phyloP scores from a whole-genome alignment of 2,797 vertebrate genomes.

The Huso huso region DNA sequence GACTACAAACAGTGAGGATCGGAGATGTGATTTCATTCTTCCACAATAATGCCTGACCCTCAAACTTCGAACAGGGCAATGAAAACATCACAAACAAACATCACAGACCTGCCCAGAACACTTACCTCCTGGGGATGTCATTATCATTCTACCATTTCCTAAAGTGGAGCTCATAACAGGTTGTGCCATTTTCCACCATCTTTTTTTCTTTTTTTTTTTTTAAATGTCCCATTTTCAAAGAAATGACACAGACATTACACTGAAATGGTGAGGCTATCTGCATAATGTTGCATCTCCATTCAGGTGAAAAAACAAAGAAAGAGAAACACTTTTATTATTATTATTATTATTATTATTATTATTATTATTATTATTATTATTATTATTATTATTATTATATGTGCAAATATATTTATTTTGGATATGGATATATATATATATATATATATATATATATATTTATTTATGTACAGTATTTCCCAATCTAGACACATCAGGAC shows the following conservation, averaged over 20 bases:
- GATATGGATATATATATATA: no score
- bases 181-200: constrained; percentile 46
- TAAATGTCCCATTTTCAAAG: constrained; percentile 50
- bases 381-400: no score
- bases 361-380: no score
- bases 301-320: not conserved
- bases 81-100: not conserved
- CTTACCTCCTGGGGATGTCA: constrained; percentile 59
- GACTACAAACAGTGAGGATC: no score
- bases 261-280: constrained; percentile 27
- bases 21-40: constrained; percentile 29
- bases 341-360: no score
- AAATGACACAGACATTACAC: constrained; percentile 15
- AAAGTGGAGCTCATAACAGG: constrained; percentile 59
- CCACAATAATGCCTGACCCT: constrained; percentile 33
- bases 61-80: constrained; percentile 26
- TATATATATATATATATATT: no score
- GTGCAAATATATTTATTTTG: no score
- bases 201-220: constrained; percentile 27
- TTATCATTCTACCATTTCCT: constrained; percentile 54
- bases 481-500: not conserved
- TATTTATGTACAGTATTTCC: not conserved
- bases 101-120: constrained; percentile 29
- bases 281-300: constrained; percentile 13
- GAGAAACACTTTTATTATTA: no score